Evolutionary conservation across 2,797 vertebrate species (phyloP).

Genomic region (Eulemur albifrons): DNA sequence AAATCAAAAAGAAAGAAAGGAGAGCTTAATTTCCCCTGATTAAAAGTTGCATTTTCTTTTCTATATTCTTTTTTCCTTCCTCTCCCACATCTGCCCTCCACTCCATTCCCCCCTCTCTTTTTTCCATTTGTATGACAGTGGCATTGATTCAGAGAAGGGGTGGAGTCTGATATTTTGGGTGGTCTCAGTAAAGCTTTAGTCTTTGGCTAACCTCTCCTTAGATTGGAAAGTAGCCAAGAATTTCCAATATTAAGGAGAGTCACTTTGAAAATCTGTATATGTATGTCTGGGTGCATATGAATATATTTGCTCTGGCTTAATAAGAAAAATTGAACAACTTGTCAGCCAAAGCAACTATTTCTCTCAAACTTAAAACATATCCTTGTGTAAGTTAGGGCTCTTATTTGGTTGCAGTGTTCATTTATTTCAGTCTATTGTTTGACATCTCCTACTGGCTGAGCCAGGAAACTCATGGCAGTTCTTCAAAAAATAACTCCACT

Average conservation of each 20-base stretch:
- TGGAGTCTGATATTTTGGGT: slow-evolving; percentile 53
- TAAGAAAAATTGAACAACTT: slow-evolving; percentile 23
- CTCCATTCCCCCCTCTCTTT: not conserved
- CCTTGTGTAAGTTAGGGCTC: slow-evolving; percentile 3
- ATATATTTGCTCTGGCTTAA: slow-evolving; percentile 21
- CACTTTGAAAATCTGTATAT: slow-evolving; percentile 44
- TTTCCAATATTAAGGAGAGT: slow-evolving; percentile 30
- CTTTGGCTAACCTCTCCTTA: slow-evolving; percentile 73
- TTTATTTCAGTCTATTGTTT: slow-evolving; percentile 69
- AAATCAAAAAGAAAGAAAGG: slow-evolving; percentile 1
- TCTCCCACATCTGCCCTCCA: not conserved
- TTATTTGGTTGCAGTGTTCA: slow-evolving; percentile 36
- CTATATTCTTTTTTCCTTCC: not conserved
- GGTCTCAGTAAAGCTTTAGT: slow-evolving; percentile 68
- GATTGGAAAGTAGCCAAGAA: slow-evolving; percentile 51
- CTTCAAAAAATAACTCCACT: slow-evolving; percentile 39
- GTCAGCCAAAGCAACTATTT: slow-evolving; percentile 39
- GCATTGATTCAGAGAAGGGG: slow-evolving; percentile 45
- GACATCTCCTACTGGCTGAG: slow-evolving; percentile 40
- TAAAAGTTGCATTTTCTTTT: slow-evolving; percentile 44
- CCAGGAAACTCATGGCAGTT: slow-evolving; percentile 49
- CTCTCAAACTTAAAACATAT: slow-evolving; percentile 62
- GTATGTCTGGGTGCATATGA: not conserved
- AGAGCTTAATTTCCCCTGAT: slow-evolving; percentile 17
- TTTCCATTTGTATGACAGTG: slow-evolving; percentile 30